Percentiles rank a stretch among this genome's conserved stretches.
Evolutionary conservation across 2,888 invertebrate species (phyloP).

Genomic region (Nomada fucata): DNA sequence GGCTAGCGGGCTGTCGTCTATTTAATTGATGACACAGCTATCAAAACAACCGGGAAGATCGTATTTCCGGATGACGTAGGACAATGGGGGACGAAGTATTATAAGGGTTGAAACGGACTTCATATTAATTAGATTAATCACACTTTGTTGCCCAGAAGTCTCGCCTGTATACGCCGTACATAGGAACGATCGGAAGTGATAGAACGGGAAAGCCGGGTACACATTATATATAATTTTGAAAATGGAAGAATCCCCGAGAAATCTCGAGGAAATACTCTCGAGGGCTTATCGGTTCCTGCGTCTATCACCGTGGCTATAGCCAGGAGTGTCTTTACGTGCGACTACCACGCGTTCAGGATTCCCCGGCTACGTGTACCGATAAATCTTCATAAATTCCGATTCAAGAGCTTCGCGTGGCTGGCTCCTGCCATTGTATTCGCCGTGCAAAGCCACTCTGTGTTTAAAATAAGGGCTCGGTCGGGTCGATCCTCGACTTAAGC

Average conservation of each 20-base stretch:
- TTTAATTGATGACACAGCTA: slow-evolving; percentile 37
- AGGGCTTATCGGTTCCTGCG: slow-evolving; percentile 20
- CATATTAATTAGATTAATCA: neutral
- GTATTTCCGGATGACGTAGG: neutral
- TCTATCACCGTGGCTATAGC: slow-evolving; percentile 15
- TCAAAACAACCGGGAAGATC: slow-evolving; percentile 36
- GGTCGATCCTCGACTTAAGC: slow-evolving; percentile 64
- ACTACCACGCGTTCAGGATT: slow-evolving; percentile 40
- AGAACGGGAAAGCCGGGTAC: neutral
- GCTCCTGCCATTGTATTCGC: slow-evolving; percentile 54
- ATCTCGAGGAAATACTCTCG: neutral
- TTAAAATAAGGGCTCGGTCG: slow-evolving; percentile 59
- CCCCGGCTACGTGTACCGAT: slow-evolving; percentile 51
- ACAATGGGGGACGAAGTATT: neutral
- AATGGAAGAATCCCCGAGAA: neutral
- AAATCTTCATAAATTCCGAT: slow-evolving; percentile 66
- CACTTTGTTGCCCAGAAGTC: neutral
- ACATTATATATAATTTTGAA: neutral
- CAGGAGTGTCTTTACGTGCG: slow-evolving; percentile 15
- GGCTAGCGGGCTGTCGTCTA: slow-evolving; percentile 12
- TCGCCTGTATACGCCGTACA: neutral
- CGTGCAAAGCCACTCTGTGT: slow-evolving; percentile 60
- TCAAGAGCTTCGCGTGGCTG: slow-evolving; percentile 46
- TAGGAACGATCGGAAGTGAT: neutral
- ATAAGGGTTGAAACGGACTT: slow-evolving; percentile 9